These are phyloP conservation scores for Sardinella longiceps DNA, from an alignment of 2,797 vertebrate species.

Conservation along the genomic window DNA sequence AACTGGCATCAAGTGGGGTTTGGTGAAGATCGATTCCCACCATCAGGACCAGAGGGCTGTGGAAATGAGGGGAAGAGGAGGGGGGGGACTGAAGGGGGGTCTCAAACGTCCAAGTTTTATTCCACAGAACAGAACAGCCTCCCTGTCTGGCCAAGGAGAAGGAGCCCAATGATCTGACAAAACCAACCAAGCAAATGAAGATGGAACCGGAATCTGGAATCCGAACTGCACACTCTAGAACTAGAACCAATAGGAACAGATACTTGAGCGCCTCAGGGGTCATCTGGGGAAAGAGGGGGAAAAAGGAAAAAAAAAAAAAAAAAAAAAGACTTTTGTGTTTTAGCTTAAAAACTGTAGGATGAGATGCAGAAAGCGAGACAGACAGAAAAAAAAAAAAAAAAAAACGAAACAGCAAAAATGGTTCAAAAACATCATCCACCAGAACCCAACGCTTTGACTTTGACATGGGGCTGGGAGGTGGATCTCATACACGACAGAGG, in stretches of 20 bases:
- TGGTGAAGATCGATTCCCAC: not conserved
- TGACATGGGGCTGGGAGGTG: not conserved
- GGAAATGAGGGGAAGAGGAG: slow-evolving; percentile 26
- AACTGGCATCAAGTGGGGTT: not conserved
- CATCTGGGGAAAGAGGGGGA: not conserved
- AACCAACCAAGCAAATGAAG: not conserved
- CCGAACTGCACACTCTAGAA: not conserved
- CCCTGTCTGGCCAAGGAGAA: not conserved
- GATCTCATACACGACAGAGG: not conserved
- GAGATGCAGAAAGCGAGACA: slow-evolving; percentile 16
- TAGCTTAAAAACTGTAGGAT: slow-evolving; percentile 35
- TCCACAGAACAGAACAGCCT: not conserved
- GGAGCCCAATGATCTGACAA: not conserved
- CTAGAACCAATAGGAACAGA: slow-evolving; percentile 12
- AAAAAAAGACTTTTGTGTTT: slow-evolving; percentile 21
- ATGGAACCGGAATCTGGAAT: not conserved
- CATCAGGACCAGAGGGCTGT: slow-evolving; percentile 39
- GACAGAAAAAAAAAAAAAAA: not conserved
- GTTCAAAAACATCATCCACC: not conserved
- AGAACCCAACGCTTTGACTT: not conserved
- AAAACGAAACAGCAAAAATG: slow-evolving; percentile 19
- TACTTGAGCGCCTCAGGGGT: not conserved
- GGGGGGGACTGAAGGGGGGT: slow-evolving; percentile 24
- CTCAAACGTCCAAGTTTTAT: not conserved
- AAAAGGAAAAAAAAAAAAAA: too few species aligned